These are phyloP conservation scores for Chaetophractus vellerosus DNA, from an alignment of 2,797 vertebrate genomes.

Conservation along the genomic window DNA sequence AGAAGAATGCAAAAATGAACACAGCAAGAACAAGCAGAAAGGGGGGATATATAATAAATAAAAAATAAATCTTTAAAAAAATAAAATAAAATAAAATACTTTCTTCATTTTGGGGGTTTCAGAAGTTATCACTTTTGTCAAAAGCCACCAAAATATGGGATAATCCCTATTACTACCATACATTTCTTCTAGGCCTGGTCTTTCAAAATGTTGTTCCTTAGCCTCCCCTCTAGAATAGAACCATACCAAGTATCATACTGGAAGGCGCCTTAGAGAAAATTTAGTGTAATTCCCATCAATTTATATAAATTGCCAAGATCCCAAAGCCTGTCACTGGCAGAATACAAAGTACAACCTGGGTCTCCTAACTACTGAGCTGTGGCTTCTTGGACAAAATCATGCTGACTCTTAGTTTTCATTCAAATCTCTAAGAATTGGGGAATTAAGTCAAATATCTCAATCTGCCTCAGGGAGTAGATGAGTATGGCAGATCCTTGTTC, in stretches of 20 bases:
- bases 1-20: too few species aligned
- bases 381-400: not conserved
- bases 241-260: not conserved
- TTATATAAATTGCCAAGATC: not conserved
- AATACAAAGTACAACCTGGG: not conserved
- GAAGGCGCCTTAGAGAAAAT: not conserved
- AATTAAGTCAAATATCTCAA: not conserved
- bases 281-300: not conserved
- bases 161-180: not conserved
- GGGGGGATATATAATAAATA: too few species aligned
- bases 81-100: too few species aligned
- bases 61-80: too few species aligned
- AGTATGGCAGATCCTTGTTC: not conserved
- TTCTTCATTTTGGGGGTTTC: conserved; percentile 26
- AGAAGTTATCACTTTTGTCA: not conserved
- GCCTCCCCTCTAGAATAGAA: not conserved
- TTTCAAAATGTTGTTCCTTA: not conserved
- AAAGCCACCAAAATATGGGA: not conserved
- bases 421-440: not conserved
- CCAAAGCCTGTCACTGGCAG: not conserved
- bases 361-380: not conserved
- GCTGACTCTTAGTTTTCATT: not conserved
- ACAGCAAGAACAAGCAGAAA: too few species aligned
- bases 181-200: not conserved
- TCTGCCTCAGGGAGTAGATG: not conserved